Base-by-base conservation (phyloP, 2,888 invertebrate genomes). In the Scaptomyza tumidula region DNA sequence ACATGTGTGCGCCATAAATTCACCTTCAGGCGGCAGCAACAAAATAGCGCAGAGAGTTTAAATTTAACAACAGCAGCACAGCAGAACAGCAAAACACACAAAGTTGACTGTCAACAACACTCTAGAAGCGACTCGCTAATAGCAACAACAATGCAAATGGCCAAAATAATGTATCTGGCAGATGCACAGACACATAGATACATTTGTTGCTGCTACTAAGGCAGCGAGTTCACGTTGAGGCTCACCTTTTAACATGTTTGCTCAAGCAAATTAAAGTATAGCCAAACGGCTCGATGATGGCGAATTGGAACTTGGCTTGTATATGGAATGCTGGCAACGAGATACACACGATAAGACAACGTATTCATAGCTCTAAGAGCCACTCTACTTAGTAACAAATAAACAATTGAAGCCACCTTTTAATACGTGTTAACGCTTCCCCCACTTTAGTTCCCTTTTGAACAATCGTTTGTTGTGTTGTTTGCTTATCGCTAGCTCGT, bases 1-100 rank as follows among this genome's bases (percentile, higher is more conserved):
- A 78, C 87, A 86, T 86, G 79, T 86, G 88, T 83, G 83, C 82
- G 71, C 87, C 79, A 86, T 86, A 86, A 86, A 86, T 86, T 86
- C 87, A 86, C 86, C 86, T 86, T 87, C 87, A 85, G 67, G 27
- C 52, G 52, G 39, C 62, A 49, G 66, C 74, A 49, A 48, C 56
- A 65, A 81, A 84, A 81, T 81, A 84, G 79, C 82, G 66, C 78
- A 70, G 71, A 78, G 84, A 76, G 74, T 83, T 83, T 85, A 85
- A 83, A 75, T 78, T 85, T 82, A 83, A 86, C 78, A 78, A 55
- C 72, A 65, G 78, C 57, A 57, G 27, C 11, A 27, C 19, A 19
- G 45, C n/a, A 33, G 46, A 7, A 16, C 39, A 24, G 27, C 54
- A 44, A 46, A 41, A 16, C 39, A 52, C 49, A 61, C 54, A 67